phyloP scores from a whole-genome alignment of 2,888 invertebrate species.

The Lithophane ornitopus region DNA sequence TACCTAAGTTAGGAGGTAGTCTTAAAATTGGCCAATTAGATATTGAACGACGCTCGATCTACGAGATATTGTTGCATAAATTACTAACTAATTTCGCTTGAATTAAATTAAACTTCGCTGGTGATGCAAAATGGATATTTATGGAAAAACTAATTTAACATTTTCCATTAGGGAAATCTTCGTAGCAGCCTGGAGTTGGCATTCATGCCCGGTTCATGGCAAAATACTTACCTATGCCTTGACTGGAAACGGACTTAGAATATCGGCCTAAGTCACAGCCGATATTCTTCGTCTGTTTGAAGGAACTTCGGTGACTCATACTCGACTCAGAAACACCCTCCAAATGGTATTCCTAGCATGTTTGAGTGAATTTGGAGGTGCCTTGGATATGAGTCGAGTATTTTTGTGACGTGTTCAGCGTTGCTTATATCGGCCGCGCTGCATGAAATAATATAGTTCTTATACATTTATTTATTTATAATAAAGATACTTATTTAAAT shows the following conservation, averaged over 20 bases:
- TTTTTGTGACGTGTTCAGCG: not conserved
- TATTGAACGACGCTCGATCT: not conserved
- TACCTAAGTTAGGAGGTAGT: not conserved
- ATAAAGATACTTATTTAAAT: no score
- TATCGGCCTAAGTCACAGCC: no score
- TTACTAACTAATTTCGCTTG: not conserved
- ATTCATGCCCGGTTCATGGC: not conserved
- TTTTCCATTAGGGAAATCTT: not conserved
- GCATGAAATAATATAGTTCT: no score
- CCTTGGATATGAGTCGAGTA: not conserved
- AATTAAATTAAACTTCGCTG: slow-evolving; percentile 1
- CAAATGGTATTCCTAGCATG: not conserved
- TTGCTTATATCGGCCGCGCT: not conserved
- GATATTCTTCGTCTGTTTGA: no score
- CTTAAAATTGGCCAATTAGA: not conserved
- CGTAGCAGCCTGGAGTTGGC: not conserved
- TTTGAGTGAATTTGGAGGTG: not conserved
- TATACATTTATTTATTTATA: no score
- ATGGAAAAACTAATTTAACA: slow-evolving; percentile 3
- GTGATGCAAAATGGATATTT: not conserved
- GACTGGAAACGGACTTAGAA: no score
- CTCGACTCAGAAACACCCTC: not conserved
- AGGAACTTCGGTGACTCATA: no score
- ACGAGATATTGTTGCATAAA: not conserved
- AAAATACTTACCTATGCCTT: not conserved